Percentiles rank a stretch among this genome's conserved stretches.
phyloP scores from a whole-genome alignment of 2,888 invertebrate species.

The Atethmia centrago region DNA sequence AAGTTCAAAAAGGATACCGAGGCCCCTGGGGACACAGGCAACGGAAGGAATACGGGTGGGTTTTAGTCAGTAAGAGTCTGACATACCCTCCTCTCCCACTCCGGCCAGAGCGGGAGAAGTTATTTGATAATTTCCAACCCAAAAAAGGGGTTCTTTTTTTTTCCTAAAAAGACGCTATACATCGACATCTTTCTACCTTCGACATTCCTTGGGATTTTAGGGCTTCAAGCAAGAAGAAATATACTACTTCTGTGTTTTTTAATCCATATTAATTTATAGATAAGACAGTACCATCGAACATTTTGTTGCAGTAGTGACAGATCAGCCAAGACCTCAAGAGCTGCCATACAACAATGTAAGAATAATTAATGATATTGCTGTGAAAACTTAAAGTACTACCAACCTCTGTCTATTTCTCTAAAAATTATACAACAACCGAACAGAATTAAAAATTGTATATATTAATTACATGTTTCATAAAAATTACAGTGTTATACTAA shows the following conservation, averaged over 20 bases:
- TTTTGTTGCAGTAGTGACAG: constrained; percentile 80
- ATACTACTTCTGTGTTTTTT: not conserved
- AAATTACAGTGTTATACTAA: constrained; percentile 75
- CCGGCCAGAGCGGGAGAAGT: no score
- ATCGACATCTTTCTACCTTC: not conserved
- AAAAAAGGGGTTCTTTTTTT: no score
- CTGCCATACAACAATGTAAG: constrained; percentile 54
- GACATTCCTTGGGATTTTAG: not conserved
- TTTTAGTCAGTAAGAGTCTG: no score
- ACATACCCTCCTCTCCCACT: no score
- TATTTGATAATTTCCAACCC: no score
- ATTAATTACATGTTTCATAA: constrained; percentile 63
- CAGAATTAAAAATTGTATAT: constrained; percentile 51
- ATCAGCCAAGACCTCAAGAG: constrained; percentile 74
- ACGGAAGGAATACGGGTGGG: no score
- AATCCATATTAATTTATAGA: not conserved
- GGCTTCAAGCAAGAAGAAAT: not conserved
- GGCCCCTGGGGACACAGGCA: no score
- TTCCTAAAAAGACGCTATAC: not conserved
- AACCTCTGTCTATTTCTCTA: not conserved
- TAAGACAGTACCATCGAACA: not conserved
- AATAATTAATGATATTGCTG: constrained; percentile 48
- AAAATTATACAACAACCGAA: constrained; percentile 55
- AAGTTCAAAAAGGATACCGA: no score
- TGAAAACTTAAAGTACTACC: constrained; percentile 38